Evolutionary conservation across 2,113 vertebrate genomes (phyloP), one percentile per base, ranked within the genome.

Genomic region (Gymnobelideus leadbeateri): DNA sequence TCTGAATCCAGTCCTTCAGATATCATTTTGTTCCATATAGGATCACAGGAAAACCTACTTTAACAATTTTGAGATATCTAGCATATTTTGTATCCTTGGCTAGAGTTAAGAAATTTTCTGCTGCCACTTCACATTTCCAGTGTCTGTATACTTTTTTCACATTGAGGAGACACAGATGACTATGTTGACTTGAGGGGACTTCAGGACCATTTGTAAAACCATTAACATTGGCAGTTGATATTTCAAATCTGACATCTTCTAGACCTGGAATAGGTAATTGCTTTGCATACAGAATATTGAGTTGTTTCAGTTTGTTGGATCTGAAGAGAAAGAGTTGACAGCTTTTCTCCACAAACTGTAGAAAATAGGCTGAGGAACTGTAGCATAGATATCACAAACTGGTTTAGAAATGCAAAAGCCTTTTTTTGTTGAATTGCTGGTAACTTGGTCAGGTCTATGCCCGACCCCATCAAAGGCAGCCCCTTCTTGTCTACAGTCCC

Each of bases 31-130:
- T 99, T 99, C 98, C 99, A 99, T 98, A 99, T 99, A 68, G 99
- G 99, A 99, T 99, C n/a, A 99, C 99, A 84, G 99, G 99, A 98
- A 99, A 99, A 61, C 99, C 99, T 99, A 99, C 99, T 98, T 99
- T 99, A 49, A 99, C 99, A 99, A 99, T 99, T 98, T 99, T 99
- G 92, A 99, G 98, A 92, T 99, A 99, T 98, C 99, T 99, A 96
- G 99, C 99, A 19, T 99, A 99, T 97, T 99, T 99, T 47, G 99
- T 99, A 97, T 99, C 99, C 98, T 99, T 99, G 94, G 99, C 99
- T 97, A 99, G 99, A 46, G 99, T 99, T 97, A 98, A 98, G 89
- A 99, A 90, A 54, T 99, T 99, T 95, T 99, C 99, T 94, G 98
- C 97, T 50, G 97, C 96, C 2, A 90, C 97, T 96, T 98, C 98